Percentiles rank a stretch among this genome's conserved stretches.
Conservation (phyloP, 2,888 invertebrate genomes). For the Ferrisia virgata region DNA sequence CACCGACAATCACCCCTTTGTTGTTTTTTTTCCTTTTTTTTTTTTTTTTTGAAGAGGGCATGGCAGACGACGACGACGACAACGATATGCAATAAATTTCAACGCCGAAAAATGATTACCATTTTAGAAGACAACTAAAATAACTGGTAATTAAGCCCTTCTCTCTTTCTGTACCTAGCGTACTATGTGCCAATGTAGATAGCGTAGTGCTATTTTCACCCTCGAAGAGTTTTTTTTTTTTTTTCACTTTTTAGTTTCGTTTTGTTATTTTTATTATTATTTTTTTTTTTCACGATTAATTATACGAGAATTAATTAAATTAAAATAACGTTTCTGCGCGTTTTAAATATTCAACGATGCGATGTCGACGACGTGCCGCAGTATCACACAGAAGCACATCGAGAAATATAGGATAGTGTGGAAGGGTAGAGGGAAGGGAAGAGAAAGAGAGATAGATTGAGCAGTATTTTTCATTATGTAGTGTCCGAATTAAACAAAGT, state of each 20-base stretch:
- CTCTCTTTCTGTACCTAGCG: neutral
- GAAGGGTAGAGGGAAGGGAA: too few relatives aligned
- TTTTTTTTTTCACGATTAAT: neutral
- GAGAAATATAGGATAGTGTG: too few relatives aligned
- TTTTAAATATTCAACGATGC: neutral
- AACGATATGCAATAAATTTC: constrained; percentile 15
- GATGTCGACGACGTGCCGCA: neutral
- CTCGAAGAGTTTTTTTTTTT: too few relatives aligned
- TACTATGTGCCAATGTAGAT: too few relatives aligned
- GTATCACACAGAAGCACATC: neutral
- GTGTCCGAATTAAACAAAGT: constrained; percentile 24
- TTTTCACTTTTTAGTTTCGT: neutral
- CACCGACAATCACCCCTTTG: neutral
- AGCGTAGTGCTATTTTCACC: neutral
- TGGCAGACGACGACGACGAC: neutral
- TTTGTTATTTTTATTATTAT: neutral
- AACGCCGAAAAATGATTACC: constrained; percentile 27
- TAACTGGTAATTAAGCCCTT: constrained; percentile 5
- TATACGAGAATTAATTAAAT: constrained; percentile 31
- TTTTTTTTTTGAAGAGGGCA: neutral
- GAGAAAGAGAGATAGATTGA: neutral
- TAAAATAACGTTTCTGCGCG: constrained; percentile 14
- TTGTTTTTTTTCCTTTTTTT: too few relatives aligned
- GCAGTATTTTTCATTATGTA: neutral
- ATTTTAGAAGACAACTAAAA: constrained; percentile 19